Conservation (phyloP, 2,113 vertebrate species). For the Gopherus flavomarginatus region DNA sequence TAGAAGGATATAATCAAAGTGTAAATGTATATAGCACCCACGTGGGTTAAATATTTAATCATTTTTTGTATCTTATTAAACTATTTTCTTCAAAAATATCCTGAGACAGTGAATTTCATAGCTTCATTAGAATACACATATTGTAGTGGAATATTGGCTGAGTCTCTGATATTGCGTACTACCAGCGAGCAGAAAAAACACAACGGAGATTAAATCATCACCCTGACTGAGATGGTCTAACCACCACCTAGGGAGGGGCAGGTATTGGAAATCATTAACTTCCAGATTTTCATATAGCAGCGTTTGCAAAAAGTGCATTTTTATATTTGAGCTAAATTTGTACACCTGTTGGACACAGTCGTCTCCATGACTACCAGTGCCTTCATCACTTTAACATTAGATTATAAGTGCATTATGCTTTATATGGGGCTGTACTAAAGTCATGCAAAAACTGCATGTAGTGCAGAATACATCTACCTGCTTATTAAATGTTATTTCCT, state of each 20-base stretch:
- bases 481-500: neutral
- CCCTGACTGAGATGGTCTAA: fast-evolving
- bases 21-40: neutral
- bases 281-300: neutral
- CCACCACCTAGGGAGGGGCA: neutral
- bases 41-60: neutral
- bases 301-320: neutral
- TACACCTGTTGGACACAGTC: fast-evolving
- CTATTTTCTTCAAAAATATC: conserved; percentile 8
- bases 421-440: neutral
- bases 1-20: neutral
- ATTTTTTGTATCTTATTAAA: conserved; percentile 6
- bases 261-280: neutral
- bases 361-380: neutral
- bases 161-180: neutral
- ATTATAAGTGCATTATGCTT: neutral
- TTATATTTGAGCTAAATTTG: neutral
- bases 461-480: neutral
- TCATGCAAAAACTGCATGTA: neutral
- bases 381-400: neutral
- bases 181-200: neutral
- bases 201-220: neutral
- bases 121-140: conserved; percentile 18
- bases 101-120: conserved; percentile 11
- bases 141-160: neutral